Evolutionary conservation across 2,888 invertebrate species (phyloP).

Genomic region (Neria commutata): DNA sequence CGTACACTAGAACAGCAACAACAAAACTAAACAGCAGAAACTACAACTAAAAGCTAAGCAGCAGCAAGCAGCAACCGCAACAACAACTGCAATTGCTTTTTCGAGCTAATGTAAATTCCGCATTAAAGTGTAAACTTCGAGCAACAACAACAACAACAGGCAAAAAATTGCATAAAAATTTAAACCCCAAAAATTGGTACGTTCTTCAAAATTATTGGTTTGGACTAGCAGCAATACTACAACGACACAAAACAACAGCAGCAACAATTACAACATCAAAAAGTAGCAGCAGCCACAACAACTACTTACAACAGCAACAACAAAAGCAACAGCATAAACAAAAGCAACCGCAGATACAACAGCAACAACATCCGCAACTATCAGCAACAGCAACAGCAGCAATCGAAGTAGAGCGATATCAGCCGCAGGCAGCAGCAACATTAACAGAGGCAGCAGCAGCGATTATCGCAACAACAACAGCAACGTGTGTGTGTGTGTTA

Average conservation of each 20-base stretch:
- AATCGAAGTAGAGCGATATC: too few relatives aligned
- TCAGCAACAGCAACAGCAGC: constrained; percentile 22
- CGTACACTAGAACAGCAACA: constrained; percentile 21
- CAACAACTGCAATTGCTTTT: background rate
- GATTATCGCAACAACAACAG: constrained; percentile 28
- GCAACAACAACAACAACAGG: constrained; percentile 31
- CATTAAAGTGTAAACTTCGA: constrained; percentile 29
- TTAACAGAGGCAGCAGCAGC: constrained; percentile 34
- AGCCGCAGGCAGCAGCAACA: constrained; percentile 37
- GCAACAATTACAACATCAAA: constrained; percentile 25
- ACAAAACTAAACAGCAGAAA: constrained; percentile 37
- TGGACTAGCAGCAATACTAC: constrained; percentile 58
- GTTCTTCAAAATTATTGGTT: constrained; percentile 62
- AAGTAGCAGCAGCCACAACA: constrained; percentile 9
- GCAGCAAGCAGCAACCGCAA: constrained; percentile 8
- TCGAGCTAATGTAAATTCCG: background rate
- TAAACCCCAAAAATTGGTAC: constrained; percentile 56
- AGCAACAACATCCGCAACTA: constrained; percentile 14
- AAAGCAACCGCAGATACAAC: constrained; percentile 36
- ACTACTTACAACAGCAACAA: constrained; percentile 31
- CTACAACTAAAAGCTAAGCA: constrained; percentile 29
- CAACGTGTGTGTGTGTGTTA: constrained; percentile 44
- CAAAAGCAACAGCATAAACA: constrained; percentile 32
- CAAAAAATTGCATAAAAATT: constrained; percentile 50
- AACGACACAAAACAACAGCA: constrained; percentile 45